Base-by-base conservation (phyloP, 1,140 invertebrate species). In the Geopemphigus sp. region DNA sequence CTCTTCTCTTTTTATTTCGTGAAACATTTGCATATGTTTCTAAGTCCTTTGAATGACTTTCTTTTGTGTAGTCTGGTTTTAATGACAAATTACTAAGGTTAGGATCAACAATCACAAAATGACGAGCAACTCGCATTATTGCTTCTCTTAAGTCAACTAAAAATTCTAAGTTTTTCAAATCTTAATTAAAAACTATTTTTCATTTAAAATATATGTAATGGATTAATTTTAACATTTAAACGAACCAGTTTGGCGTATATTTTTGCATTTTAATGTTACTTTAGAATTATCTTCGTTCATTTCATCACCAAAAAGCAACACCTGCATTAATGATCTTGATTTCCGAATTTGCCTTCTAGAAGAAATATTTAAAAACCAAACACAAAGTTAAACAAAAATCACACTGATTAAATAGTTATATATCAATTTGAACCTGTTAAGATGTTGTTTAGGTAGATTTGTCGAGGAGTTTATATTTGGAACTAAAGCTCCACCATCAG, bases 121-220 rank as follows among this genome's bases (percentile, higher is more conserved):
- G 95, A 63, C 94, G 87, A 57, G 93, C 93, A 64, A 98, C 92
- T 89, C 92, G 91, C 80, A 93, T 86, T 76, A 99, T 96, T n/a
- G 96, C 94, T 88, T 99, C 97, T 81, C 97, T 89, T 17, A 99
- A 87, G 87, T 99, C 96, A 0, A 99, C 96, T 66, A 99, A 87
- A 83, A 98, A 93, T 89, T 96, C 94, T 85, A 89, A 39, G 78
- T 61, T 29, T 22, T 45, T 22, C 0, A 24, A 59, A 29, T 68
- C 54, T 8, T 24, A 39, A 57, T 29, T 39, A 45, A 10, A 15
- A 72, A 54, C 4, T 54, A 57, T 14, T n/a, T 57, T 57, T 14
- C 6, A 57, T 45, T 24, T 45, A 1, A n/a, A 59, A 17, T 76
- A 59, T 17, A 45, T 29, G 47, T 12, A 39, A 4, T 39, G 39